phyloP scores from a whole-genome alignment of 2,113 vertebrate species.

The Aleadryas rufinucha region DNA sequence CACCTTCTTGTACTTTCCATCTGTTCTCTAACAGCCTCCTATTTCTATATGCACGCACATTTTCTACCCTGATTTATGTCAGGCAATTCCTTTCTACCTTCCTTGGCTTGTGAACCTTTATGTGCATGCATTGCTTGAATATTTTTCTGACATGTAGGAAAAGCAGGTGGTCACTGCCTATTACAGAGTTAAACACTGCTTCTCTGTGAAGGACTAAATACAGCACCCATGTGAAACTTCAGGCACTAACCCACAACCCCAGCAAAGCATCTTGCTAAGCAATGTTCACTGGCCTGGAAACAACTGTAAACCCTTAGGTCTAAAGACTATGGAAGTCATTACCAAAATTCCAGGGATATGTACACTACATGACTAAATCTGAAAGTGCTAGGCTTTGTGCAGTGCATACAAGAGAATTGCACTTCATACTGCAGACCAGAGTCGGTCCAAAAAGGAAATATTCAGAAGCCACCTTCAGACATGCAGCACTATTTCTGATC shows the following conservation, averaged over 20 bases:
- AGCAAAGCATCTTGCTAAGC: not conserved
- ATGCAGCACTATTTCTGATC: not conserved
- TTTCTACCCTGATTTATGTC: not conserved
- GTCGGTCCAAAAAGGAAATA: not conserved
- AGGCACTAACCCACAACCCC: not conserved
- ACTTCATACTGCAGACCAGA: not conserved
- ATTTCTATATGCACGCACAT: accelerated
- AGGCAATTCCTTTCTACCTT: not conserved
- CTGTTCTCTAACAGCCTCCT: not conserved
- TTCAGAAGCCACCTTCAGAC: not conserved
- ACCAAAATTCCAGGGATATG: not conserved
- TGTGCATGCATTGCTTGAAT: not conserved
- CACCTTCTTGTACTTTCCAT: not conserved
- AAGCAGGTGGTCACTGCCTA: not conserved
- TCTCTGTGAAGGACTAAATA: not conserved
- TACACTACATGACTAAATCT: not conserved
- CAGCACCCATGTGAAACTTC: not conserved
- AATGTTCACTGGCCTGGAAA: not conserved
- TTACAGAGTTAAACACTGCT: not conserved
- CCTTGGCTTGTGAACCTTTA: not conserved
- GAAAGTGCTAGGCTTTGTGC: not conserved
- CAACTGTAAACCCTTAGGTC: not conserved
- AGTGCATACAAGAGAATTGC: not conserved
- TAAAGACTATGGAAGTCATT: not conserved
- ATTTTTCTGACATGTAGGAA: not conserved